Conservation (phyloP, 2,888 invertebrate genomes). For the Ametastegia equiseti region DNA sequence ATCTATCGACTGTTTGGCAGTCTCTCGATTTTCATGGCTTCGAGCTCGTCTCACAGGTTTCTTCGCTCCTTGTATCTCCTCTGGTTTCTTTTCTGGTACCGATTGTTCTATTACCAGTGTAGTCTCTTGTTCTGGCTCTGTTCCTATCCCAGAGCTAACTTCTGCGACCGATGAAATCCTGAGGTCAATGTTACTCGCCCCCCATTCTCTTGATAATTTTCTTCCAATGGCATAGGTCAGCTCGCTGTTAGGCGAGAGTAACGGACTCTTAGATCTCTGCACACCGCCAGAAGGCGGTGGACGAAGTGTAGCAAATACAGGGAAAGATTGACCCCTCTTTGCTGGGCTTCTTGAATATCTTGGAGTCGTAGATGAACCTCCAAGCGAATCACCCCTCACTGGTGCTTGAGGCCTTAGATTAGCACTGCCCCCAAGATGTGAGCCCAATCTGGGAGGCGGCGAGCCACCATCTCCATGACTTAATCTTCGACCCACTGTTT, state of each 20-base stretch:
- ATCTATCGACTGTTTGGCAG: slow-evolving; percentile 60
- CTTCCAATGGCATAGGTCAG: slow-evolving; percentile 70
- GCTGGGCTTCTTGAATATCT: slow-evolving; percentile 71
- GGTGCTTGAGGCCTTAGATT: slow-evolving; percentile 66
- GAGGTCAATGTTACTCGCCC: slow-evolving; percentile 70
- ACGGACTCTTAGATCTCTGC: slow-evolving; percentile 67
- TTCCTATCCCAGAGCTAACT: slow-evolving; percentile 61
- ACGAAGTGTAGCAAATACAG: slow-evolving; percentile 71
- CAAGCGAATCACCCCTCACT: slow-evolving; percentile 64
- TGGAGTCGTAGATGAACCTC: slow-evolving; percentile 65
- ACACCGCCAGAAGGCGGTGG: slow-evolving; percentile 61
- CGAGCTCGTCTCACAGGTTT: slow-evolving; percentile 63
- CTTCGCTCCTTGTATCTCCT: slow-evolving; percentile 53
- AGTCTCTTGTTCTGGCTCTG: slow-evolving; percentile 37
- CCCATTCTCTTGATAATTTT: slow-evolving; percentile 73
- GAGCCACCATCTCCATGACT: slow-evolving; percentile 73
- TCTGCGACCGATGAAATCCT: slow-evolving; percentile 69
- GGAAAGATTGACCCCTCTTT: slow-evolving; percentile 73
- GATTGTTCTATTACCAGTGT: slow-evolving; percentile 29
- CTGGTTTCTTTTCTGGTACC: slow-evolving; percentile 59
- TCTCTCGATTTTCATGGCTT: slow-evolving; percentile 72
- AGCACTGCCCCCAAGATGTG: slow-evolving; percentile 70
- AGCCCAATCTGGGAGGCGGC: slow-evolving; percentile 69
- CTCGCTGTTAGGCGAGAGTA: slow-evolving; percentile 71
- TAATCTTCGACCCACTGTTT: slow-evolving; percentile 71